A percentile compares a stretch with the other conserved stretches of the same genome.
These are phyloP conservation scores for Aphelocoma californica DNA, from an alignment of 2,797 vertebrate species.

Conservation along the genomic window DNA sequence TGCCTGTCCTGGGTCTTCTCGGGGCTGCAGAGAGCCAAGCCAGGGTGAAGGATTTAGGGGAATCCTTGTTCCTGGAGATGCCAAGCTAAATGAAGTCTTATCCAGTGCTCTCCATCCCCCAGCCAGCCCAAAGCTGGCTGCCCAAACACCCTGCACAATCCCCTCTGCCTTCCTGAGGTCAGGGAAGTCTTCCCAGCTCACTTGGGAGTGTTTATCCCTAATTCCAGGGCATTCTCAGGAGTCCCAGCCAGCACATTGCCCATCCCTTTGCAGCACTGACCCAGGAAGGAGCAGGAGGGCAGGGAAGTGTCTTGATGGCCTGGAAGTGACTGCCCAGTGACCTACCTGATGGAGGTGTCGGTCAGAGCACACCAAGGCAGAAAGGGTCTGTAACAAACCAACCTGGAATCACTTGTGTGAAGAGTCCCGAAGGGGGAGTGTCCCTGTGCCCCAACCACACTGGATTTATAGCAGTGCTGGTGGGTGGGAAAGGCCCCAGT, in stretches of 20 bases:
- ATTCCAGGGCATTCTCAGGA: not conserved
- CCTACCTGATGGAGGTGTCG: not conserved
- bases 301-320: not conserved
- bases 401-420: not conserved
- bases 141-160: not conserved
- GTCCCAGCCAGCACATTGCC: not conserved
- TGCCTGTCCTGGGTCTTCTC: not conserved
- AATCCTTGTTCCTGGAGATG: not conserved
- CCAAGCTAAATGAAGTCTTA: fast-evolving
- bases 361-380: not conserved
- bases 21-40: not conserved
- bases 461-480: not conserved
- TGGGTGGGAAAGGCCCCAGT: not conserved
- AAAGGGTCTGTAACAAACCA: fast-evolving
- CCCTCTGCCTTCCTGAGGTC: not conserved
- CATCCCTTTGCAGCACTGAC: fast-evolving
- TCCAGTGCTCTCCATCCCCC: too few relatives aligned
- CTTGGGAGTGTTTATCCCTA: not conserved
- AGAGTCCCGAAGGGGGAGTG: fast-evolving
- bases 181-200: not conserved
- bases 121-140: not conserved
- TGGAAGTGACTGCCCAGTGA: not conserved
- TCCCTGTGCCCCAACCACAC: not conserved
- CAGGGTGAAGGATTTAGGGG: not conserved
- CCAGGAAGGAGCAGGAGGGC: not conserved